Conservation (phyloP, 2,888 invertebrate species). For the Formica aserva region DNA sequence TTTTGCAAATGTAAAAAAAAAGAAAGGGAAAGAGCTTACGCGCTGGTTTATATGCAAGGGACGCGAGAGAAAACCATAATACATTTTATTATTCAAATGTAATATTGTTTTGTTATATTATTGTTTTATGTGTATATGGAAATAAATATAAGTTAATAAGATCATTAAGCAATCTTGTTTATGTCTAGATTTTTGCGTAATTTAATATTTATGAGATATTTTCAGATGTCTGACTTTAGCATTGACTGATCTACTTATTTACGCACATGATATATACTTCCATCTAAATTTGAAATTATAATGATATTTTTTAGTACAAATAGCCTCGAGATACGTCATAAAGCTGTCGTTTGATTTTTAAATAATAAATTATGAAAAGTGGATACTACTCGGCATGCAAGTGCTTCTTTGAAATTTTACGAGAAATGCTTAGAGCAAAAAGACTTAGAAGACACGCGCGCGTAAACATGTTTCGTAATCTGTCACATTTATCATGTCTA, state of each 20-base stretch:
- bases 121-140: too few species aligned
- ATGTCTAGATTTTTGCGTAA: background rate
- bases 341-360: conserved; percentile 27
- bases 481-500: conserved; percentile 37
- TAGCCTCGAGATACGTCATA: background rate
- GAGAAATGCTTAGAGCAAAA: conserved; percentile 34
- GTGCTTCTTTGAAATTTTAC: conserved; percentile 43
- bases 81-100: conserved; percentile 21
- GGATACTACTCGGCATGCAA: background rate
- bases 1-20: conserved; percentile 2
- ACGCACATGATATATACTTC: background rate
- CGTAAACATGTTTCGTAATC: conserved; percentile 36
- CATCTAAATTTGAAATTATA: conserved; percentile 4
- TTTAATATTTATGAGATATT: background rate
- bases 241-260: background rate
- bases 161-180: too few species aligned
- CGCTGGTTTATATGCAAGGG: conserved; percentile 4
- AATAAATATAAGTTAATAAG: background rate
- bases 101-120: background rate
- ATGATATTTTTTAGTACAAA: background rate
- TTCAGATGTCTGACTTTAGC: background rate
- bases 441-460: background rate
- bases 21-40: conserved; percentile 10
- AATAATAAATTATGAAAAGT: conserved; percentile 44
- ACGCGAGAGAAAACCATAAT: background rate